Percentiles rank a stretch among this genome's conserved stretches.
Conservation (phyloP, 2,888 invertebrate species). For the Microctonus brassicae region DNA sequence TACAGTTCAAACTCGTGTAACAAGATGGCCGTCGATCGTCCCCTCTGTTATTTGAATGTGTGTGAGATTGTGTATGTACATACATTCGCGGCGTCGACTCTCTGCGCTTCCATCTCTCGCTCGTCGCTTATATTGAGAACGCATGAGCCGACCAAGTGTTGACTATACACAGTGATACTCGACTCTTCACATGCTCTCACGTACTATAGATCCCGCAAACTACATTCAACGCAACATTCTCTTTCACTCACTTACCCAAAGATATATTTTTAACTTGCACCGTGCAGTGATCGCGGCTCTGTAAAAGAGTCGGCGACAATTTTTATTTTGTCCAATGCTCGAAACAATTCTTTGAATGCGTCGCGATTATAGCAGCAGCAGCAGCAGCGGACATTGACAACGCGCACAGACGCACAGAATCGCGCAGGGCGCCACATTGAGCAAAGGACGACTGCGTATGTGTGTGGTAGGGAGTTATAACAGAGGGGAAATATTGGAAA, state of each 20-base stretch:
- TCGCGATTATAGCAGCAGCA: not conserved
- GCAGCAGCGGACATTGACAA: too few species aligned
- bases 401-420: conserved; percentile 26
- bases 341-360: conserved; percentile 10
- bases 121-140: conserved; percentile 33
- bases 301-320: conserved; percentile 14
- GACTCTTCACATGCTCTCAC: conserved; percentile 25
- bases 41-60: conserved; percentile 21
- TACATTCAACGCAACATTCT: conserved; percentile 24
- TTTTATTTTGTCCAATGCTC: conserved; percentile 13
- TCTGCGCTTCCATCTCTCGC: conserved; percentile 16
- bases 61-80: conserved; percentile 31
- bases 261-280: conserved; percentile 46
- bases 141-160: conserved; percentile 28
- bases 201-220: conserved; percentile 31
- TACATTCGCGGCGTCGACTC: conserved; percentile 8
- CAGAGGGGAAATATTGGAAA: not conserved
- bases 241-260: conserved; percentile 37
- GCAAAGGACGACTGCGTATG: not conserved
- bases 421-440: conserved; percentile 35
- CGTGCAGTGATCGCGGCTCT: conserved; percentile 26
- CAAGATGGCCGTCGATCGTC: conserved; percentile 43
- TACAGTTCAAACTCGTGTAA: conserved; percentile 30
- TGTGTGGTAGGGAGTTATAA: not conserved
- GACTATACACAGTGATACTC: conserved; percentile 13